Evolutionary conservation across 1,140 invertebrate species (phyloP).

Genomic region (Coptotermes formosanus): DNA sequence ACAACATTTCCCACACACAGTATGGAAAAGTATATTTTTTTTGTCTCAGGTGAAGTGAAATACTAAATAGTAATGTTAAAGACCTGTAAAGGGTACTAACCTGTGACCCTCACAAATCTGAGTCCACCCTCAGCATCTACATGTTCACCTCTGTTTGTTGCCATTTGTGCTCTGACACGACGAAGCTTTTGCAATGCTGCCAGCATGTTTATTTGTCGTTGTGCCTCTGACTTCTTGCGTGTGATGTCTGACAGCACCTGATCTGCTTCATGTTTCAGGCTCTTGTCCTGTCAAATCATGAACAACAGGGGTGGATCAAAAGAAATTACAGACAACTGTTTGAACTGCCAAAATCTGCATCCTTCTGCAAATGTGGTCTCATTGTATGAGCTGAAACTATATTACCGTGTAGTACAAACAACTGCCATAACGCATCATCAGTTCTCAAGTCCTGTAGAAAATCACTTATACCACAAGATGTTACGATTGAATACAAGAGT

Average conservation of each 20-base stretch:
- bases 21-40: background rate
- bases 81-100: background rate
- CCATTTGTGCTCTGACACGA: constrained; percentile 57
- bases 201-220: constrained; percentile 60
- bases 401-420: constrained; percentile 33
- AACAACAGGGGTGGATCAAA: no score
- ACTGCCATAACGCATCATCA: no score
- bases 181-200: constrained; percentile 62
- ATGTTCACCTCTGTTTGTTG: constrained; percentile 58
- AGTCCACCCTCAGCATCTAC: constrained; percentile 43
- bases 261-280: constrained; percentile 66
- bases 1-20: constrained; percentile 34
- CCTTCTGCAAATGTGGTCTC: no score
- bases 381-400: no score
- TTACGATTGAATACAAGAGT: no score
- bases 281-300: constrained; percentile 55
- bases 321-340: no score
- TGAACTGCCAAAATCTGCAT: no score
- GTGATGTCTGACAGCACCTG: constrained; percentile 64
- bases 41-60: background rate
- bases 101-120: constrained; percentile 21
- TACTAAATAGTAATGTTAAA: background rate
- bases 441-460: no score
- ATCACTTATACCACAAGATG: no score
- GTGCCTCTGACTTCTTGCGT: constrained; percentile 65